These are phyloP conservation scores for Pantherophis alleghaniensis DNA, from an alignment of 2,797 vertebrate genomes.

Conservation along the genomic window DNA sequence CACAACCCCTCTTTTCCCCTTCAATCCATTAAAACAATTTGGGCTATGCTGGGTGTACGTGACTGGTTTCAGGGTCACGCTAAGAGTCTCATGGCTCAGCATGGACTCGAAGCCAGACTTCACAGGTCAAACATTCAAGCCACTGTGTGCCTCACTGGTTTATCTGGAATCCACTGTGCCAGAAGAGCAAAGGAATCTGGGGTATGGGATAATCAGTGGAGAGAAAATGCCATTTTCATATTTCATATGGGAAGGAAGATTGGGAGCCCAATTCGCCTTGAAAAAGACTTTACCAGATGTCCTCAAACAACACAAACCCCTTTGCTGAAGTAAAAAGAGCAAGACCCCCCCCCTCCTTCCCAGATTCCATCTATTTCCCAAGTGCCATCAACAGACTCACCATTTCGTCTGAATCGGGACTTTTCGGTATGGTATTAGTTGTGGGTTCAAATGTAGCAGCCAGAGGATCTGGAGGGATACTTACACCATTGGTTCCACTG, in stretches of 20 bases:
- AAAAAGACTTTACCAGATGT: neutral
- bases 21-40: neutral
- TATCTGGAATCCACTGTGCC: neutral
- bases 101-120: neutral
- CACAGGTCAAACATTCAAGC: neutral
- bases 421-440: slow-evolving; percentile 51
- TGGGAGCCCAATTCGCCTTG: too few species aligned
- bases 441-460: slow-evolving; percentile 70
- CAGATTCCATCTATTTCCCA: neutral
- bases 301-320: neutral
- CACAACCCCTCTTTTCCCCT: neutral
- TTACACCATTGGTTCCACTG: slow-evolving; percentile 95
- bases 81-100: neutral
- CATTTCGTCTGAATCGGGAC: slow-evolving; percentile 63
- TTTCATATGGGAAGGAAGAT: neutral
- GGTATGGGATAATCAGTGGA: neutral
- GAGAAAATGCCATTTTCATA: neutral
- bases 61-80: neutral
- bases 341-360: neutral
- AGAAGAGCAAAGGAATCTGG: neutral
- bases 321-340: too few species aligned
- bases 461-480: slow-evolving; percentile 71
- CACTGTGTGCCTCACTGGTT: neutral
- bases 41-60: neutral
- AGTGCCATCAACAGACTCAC: slow-evolving; percentile 17